Evolutionary conservation across 2,113 vertebrate genomes (phyloP).

Genomic region (Pipa parva): DNA sequence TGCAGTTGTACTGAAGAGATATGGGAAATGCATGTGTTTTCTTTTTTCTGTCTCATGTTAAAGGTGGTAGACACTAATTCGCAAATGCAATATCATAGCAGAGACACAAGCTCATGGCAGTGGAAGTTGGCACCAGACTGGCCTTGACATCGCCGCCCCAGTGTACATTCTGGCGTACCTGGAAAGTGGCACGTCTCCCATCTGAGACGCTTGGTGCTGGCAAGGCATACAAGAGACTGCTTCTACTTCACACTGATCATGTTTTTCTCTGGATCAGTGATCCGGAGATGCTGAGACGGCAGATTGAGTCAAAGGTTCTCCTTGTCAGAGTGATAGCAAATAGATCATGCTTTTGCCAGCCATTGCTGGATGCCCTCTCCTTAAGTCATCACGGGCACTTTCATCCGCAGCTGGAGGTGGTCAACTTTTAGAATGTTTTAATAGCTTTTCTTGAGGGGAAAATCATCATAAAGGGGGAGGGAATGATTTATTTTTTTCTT

Average conservation of each 20-base stretch:
- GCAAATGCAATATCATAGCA: not conserved
- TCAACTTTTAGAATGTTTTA: no score
- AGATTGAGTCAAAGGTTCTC: constrained; percentile 25
- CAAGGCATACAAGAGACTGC: constrained; percentile 10
- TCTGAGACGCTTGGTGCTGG: not conserved
- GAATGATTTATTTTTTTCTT: no score
- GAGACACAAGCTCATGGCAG: not conserved
- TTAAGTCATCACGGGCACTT: not conserved
- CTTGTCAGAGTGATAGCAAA: constrained; percentile 25
- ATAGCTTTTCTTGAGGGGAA: no score
- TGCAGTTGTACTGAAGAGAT: no score
- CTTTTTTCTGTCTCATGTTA: no score
- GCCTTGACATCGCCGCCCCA: not conserved
- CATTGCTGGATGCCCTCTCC: constrained; percentile 3
- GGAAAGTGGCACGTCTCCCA: not conserved
- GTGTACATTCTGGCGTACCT: not conserved
- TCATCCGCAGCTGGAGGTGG: not conserved
- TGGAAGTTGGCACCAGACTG: not conserved
- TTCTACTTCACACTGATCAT: not conserved
- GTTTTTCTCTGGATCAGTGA: constrained; percentile 19
- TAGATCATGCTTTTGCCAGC: constrained; percentile 19
- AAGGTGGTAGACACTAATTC: not conserved
- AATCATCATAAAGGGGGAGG: no score
- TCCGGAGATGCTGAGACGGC: constrained; percentile 32
- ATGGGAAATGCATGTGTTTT: not conserved